Base-by-base conservation (phyloP, 2,888 invertebrate genomes). In the Acleris emargana region DNA sequence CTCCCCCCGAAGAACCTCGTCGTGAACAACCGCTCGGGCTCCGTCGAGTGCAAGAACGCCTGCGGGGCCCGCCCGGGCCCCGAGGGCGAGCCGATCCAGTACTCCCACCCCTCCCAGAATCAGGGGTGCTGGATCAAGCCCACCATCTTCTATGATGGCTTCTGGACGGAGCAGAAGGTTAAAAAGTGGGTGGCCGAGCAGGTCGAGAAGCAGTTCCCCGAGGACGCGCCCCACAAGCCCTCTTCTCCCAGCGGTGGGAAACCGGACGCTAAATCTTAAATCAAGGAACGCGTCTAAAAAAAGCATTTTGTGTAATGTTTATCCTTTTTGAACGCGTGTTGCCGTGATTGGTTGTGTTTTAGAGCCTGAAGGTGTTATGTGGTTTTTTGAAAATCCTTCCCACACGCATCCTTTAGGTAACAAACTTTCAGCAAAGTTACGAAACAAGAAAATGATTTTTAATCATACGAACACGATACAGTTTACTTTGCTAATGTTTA, bases 141-240 rank as follows among this genome's bases (percentile, higher is more conserved):
- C 4, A 89, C 90, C 3, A 91, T 93, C 50, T 93, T 93, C 76
- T 93, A 93, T 67, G 93, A 93, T 54, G 93, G 93, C 1, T 93
- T 93, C 76, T 93, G 93, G 93, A 93, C 93, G 1, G 93, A 93
- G 80, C 93, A 92, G 81, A 92, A 93, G 72, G 93, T 93, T 17
- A 93, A 90, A 76, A 91, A 88, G 75, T 93, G 93, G 93, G 92
- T 91, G 2, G 89, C 93, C 5, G 93, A 93, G 71, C 93, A 92
- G 73, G 89, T 90, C 18, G 91, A 92, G 73, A 91, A 91, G 74
- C 89, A 88, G 77, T 89, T 88, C 71, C 90, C 91, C 1, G 90
- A 89, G 52, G 90, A 89, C 22, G 67, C 75, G 5, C 68, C 77
- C 5, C 76, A 75, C 25, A 71, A 80, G 57, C 68, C 78, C 0